phyloP scores from a whole-genome alignment of 2,888 invertebrate genomes.

The Polydrusus tereticollis region DNA sequence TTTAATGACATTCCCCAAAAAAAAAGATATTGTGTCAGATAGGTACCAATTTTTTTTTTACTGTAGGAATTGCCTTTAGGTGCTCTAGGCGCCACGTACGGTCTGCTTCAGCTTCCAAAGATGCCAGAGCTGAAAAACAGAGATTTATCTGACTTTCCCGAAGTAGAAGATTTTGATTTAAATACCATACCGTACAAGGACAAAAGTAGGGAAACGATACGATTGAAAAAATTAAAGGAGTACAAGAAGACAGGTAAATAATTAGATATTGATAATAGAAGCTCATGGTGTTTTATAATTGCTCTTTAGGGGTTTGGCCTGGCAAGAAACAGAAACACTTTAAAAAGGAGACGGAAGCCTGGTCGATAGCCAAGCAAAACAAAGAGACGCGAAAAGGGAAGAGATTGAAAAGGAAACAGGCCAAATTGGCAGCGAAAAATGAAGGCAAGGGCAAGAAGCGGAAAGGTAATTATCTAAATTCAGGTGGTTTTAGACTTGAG shows the following conservation, averaged over 20 bases:
- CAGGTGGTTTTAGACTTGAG: too few relatives aligned
- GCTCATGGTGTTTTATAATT: constrained; percentile 10
- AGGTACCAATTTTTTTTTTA: not conserved
- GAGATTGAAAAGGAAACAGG: constrained; percentile 74
- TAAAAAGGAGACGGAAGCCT: constrained; percentile 77
- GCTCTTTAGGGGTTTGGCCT: constrained; percentile 62
- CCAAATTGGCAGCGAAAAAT: constrained; percentile 68
- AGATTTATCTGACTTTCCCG: constrained; percentile 70
- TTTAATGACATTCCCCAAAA: too few relatives aligned
- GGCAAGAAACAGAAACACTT: constrained; percentile 63
- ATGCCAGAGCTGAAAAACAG: constrained; percentile 93
- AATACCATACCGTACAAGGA: constrained; percentile 84
- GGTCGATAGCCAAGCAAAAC: constrained; percentile 82
- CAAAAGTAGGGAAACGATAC: constrained; percentile 80
- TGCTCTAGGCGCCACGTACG: constrained; percentile 88
- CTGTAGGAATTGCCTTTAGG: constrained; percentile 84
- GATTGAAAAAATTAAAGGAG: constrained; percentile 78
- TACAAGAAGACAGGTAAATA: constrained; percentile 78
- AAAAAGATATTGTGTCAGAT: too few relatives aligned
- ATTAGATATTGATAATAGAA: not conserved
- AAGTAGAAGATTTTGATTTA: constrained; percentile 75
- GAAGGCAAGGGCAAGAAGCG: constrained; percentile 66
- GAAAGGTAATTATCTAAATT: constrained; percentile 58
- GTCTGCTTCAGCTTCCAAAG: constrained; percentile 89
- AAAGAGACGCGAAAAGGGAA: constrained; percentile 77